These are phyloP conservation scores for Rhizomys pruinosus DNA, from an alignment of 2,113 vertebrate genomes.

Conservation along the genomic window DNA sequence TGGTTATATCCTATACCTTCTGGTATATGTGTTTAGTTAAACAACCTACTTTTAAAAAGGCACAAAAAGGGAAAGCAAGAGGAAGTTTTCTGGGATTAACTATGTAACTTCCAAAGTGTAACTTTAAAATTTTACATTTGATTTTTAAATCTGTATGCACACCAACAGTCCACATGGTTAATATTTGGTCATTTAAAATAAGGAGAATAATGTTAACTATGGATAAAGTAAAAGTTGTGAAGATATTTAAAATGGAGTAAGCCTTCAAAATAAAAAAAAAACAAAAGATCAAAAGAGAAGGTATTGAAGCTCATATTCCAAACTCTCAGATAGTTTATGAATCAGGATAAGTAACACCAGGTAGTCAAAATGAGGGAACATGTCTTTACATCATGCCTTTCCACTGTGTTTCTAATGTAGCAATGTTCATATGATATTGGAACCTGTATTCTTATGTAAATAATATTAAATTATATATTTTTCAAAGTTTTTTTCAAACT, in stretches of 20 bases:
- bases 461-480: conserved; percentile 81
- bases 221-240: conserved; percentile 29
- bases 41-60: conserved; percentile 39
- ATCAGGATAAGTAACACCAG: background rate
- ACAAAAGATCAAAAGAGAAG: background rate
- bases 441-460: conserved; percentile 66
- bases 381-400: background rate
- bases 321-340: conserved; percentile 59
- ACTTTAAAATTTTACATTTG: conserved; percentile 28
- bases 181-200: conserved; percentile 51
- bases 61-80: background rate
- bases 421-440: conserved; percentile 44
- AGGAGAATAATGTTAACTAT: conserved; percentile 57
- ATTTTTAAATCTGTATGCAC: conserved; percentile 35
- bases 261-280: conserved; percentile 38
- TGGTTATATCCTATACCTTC: background rate
- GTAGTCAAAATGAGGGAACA: background rate
- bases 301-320: conserved; percentile 61
- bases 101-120: background rate
- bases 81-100: background rate
- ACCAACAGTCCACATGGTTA: conserved; percentile 43
- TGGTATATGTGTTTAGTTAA: conserved; percentile 26
- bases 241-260: conserved; percentile 56
- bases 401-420: background rate
- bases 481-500: conserved; percentile 73